phyloP scores from a whole-genome alignment of 2,113 vertebrate species.

The Pardalotus punctatus region DNA sequence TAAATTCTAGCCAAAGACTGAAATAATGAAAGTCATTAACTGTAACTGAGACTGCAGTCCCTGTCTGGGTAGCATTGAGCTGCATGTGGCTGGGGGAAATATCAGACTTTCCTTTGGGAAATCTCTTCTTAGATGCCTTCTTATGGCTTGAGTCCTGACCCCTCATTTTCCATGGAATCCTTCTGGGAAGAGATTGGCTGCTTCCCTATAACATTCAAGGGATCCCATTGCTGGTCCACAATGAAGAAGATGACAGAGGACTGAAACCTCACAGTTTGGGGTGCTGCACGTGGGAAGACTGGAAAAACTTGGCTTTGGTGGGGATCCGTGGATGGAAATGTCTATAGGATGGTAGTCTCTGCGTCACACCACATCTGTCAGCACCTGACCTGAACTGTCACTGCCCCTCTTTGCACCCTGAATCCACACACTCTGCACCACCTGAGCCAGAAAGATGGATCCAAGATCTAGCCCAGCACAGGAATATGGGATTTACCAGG shows the following conservation, averaged over 20 bases:
- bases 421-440: neutral
- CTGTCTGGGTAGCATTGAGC: neutral
- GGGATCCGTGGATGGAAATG: neutral
- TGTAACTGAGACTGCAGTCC: neutral
- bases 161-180: neutral
- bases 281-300: neutral
- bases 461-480: neutral
- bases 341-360: neutral
- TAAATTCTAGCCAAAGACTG: neutral
- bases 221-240: neutral
- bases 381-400: neutral
- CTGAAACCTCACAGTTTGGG: neutral
- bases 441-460: neutral
- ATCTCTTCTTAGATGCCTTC: neutral
- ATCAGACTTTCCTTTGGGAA: neutral
- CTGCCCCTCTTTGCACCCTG: fast-evolving
- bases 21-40: neutral
- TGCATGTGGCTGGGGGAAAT: neutral
- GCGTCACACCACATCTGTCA: neutral
- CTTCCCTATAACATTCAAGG: neutral
- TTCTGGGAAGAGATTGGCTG: neutral
- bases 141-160: neutral
- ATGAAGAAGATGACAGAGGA: neutral
- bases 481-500: neutral
- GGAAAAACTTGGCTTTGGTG: neutral